phyloP scores from a whole-genome alignment of 2,888 invertebrate genomes.

The Malacosoma neustria region DNA sequence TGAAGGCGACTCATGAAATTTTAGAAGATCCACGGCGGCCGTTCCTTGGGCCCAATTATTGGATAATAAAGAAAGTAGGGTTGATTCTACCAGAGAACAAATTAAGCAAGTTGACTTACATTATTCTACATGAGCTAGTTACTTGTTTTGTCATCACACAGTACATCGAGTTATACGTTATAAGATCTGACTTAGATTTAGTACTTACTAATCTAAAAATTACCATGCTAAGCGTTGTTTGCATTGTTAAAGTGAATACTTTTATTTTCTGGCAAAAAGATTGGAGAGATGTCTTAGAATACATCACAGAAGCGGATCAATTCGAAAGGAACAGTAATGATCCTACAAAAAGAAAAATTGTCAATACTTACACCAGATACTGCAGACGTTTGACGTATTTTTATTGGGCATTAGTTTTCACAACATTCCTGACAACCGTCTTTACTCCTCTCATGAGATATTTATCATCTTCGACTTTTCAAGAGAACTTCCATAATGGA shows the following conservation, averaged over 20 bases:
- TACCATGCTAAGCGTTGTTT: conserved; percentile 54
- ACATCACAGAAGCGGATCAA: conserved; percentile 44
- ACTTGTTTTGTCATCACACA: conserved; percentile 45
- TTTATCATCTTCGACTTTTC: conserved; percentile 30
- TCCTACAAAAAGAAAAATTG: conserved; percentile 22
- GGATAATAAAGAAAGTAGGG: conserved; percentile 38
- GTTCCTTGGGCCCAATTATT: conserved; percentile 47
- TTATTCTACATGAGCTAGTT: conserved; percentile 35
- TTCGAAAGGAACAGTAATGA: conserved; percentile 39
- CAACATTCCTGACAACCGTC: conserved; percentile 35
- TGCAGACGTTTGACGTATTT: conserved; percentile 41
- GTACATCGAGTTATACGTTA: conserved; percentile 45
- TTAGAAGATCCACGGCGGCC: conserved; percentile 39
- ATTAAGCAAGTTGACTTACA: conserved; percentile 20
- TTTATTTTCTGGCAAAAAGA: conserved; percentile 43
- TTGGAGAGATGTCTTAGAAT: conserved; percentile 44
- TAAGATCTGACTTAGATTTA: conserved; percentile 41
- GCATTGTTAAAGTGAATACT: conserved; percentile 40
- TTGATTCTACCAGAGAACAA: conserved; percentile 38
- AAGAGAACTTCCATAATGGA: conserved; percentile 37
- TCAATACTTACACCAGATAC: conserved; percentile 44
- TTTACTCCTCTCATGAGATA: conserved; percentile 37
- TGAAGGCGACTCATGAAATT: conserved; percentile 24
- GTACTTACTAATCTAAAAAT: conserved; percentile 53
- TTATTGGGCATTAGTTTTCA: conserved; percentile 50